A percentile compares a stretch with the other conserved stretches of the same genome.
These are phyloP conservation scores for Donacobius atricapilla DNA, from an alignment of 2,113 vertebrate species.

Conservation along the genomic window DNA sequence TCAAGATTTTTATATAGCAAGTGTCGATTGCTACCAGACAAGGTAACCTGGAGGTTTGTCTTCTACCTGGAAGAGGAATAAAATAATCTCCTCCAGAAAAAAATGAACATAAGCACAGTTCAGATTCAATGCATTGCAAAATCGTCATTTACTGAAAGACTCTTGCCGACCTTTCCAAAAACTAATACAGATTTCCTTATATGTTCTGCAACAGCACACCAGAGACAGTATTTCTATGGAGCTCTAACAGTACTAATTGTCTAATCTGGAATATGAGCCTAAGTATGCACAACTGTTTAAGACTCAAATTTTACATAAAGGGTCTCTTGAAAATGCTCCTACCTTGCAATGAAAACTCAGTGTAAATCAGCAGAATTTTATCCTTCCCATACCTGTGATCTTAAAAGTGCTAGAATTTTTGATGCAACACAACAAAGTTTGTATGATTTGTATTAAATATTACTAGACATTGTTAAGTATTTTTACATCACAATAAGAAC, in stretches of 20 bases:
- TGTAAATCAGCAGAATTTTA: not conserved
- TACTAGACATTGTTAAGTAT: not conserved
- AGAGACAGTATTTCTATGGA: not conserved
- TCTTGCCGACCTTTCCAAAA: not conserved
- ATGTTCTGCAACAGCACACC: not conserved
- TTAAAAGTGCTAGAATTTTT: not conserved
- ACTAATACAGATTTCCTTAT: not conserved
- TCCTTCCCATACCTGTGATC: not conserved
- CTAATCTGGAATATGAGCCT: not conserved
- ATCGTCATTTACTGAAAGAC: not conserved
- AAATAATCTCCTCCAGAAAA: not conserved
- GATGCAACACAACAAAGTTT: not conserved
- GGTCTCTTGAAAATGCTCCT: not conserved
- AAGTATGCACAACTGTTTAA: not conserved
- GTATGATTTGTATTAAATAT: not conserved
- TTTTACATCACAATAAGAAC: not conserved
- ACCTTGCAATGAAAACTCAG: not conserved
- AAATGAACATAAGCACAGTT: not conserved
- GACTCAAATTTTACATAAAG: not conserved
- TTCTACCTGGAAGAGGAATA: not conserved
- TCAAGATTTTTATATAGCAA: not conserved
- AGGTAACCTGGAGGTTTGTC: not conserved
- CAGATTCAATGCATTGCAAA: not conserved
- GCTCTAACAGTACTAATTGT: not conserved
- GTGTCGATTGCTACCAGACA: not conserved